Base-by-base conservation (phyloP, 2,113 vertebrate species). In the Strix uralensis region DNA sequence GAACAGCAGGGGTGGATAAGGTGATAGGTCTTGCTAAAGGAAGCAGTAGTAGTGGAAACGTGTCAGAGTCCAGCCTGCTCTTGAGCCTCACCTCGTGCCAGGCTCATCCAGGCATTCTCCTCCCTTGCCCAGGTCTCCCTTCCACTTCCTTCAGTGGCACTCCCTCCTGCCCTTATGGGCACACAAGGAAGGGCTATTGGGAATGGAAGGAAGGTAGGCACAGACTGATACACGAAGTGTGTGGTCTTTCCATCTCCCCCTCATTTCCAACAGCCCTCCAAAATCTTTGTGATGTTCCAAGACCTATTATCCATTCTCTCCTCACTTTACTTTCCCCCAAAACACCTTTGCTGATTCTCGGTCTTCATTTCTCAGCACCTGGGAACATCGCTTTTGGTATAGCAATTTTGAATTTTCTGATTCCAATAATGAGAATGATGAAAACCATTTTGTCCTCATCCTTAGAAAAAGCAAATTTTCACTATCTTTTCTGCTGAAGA, bases 291-390 rank as follows among this genome's bases (percentile, higher is more conserved):
- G 59, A 40, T 27, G 51, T 90, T 85, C 25, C 23, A 58, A 61
- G 29, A 34, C 4, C 4, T 77, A 7, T 47, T 57, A 52, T 17
- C 34, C 47, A 8, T 32, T 83, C 13, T 59, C 9, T 67, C n/a
- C 13, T 81, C 17, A 26, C 14, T 75, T 62, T 38, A 16, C 12
- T 55, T 83, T 74, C 16, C 47, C 19, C 7, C 12, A 15, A 40
- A 83, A 44, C 5, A 30, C 3, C 36, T 74, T 62, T 88, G 8
- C 22, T 57, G 58, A 29, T 63, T 85, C 18, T 80, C 4, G 1
- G 8, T 78, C 7, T 26, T 69, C 0, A 0, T 11, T 81, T 9
- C 15, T 70, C 34, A 70, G 23, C 16, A 59, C 13, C n/a, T 65
- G 12, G 5, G 9, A 81, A 44, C 2, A 0, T 57, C 51, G 47